Evolutionary conservation across 2,797 vertebrate species (phyloP), one percentile per base, ranked within the genome.

Genomic region (Sardinella longiceps): DNA sequence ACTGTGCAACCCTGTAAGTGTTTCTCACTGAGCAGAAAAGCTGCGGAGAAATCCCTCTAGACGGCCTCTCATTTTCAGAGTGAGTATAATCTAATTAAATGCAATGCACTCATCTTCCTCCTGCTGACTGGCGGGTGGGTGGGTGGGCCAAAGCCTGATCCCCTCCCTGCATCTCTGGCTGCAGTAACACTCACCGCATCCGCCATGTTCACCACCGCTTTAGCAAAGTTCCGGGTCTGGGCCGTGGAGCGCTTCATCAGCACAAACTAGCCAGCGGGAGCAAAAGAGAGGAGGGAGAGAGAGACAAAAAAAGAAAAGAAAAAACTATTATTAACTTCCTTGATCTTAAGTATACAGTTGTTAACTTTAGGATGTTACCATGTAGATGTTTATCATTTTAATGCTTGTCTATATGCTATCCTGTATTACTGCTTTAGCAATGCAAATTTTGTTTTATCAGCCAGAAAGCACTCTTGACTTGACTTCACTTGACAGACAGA

Each of bases 141-240:
- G n/a, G n/a, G n/a, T n/a, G n/a, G 2, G 6, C 3, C 66, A 37
- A 5, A 74, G 33, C 81, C 87, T 80, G 83, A 86, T 80, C 51
- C 28, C 58, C 43, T 66, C 80, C 18, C 48, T 58, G 48, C 43
- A 84, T 81, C 53, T 23, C 50, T 66, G 4, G 14, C 18, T 53
- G 18, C 2, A 5, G 4, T 20, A 39, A 10, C 25, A 53, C 96
- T 97, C 88, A 98, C 98, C 91, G 96, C 96, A 45, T 99, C 98
- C 0, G 98, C 98, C 95, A 99, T 96, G 93, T 99, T 99, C 91
- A 99, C 98, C 89, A 99, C 97, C 0, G 98, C 96, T 95, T 99
- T 99, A 91, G 98, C 98, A 25, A 98, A 99, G 92, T 98, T 98
- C 94, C 97, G 97, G 11, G 97, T 97, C 91, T 98, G 95, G 85